phyloP scores from a whole-genome alignment of 2,797 vertebrate species.

The Chiroxiphia lanceolata region DNA sequence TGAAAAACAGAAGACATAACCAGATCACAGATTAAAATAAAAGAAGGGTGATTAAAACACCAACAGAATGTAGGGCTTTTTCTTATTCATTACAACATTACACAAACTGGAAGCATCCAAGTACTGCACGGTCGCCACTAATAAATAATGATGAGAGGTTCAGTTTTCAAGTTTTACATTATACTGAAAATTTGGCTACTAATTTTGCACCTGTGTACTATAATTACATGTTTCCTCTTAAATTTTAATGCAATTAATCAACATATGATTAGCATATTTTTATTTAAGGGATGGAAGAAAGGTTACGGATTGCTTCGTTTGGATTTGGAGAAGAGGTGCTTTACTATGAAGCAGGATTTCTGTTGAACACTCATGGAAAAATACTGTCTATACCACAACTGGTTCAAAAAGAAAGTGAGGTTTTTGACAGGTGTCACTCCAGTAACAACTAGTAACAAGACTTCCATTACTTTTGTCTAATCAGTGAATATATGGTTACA shows the following conservation, averaged over 20 bases:
- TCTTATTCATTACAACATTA: not conserved
- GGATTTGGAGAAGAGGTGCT: not conserved
- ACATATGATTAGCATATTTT: not conserved
- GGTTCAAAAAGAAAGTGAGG: not conserved
- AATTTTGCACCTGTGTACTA: not conserved
- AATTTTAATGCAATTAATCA: slow-evolving; percentile 42
- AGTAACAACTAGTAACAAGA: not conserved
- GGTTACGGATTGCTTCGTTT: not conserved
- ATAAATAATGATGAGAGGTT: slow-evolving; percentile 16
- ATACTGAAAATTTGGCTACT: not conserved
- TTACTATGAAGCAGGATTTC: not conserved
- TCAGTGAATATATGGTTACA: not conserved
- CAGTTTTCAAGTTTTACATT: not conserved
- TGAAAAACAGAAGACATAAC: not conserved
- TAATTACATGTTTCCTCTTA: slow-evolving; percentile 4
- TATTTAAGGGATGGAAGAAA: not conserved
- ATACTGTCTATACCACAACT: not conserved
- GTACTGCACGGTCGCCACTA: not conserved
- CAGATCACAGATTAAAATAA: not conserved
- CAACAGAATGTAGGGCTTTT: not conserved
- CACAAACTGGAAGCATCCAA: not conserved
- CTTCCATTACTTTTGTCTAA: slow-evolving; percentile 5
- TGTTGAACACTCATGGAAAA: not conserved
- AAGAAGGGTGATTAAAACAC: not conserved
- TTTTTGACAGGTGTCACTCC: not conserved